These are phyloP conservation scores for Sturnus vulgaris DNA, from an alignment of 2,113 vertebrate genomes.

Conservation along the genomic window DNA sequence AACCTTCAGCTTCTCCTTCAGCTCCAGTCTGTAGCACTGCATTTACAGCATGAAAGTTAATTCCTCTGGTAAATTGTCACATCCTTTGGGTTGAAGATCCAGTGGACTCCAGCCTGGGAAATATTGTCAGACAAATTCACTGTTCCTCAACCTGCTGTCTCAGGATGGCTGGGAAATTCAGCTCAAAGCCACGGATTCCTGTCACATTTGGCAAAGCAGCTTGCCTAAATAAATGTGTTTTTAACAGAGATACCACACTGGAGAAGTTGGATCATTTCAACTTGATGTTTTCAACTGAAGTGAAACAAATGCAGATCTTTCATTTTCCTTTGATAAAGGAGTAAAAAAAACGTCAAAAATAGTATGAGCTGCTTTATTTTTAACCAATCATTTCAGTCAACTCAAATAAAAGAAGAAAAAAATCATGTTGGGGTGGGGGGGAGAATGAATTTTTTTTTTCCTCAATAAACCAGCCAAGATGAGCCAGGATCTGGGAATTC, in stretches of 20 bases:
- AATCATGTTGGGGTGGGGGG: fast-evolving
- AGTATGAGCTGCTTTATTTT: neutral
- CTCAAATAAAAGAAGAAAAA: neutral
- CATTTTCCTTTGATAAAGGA: neutral
- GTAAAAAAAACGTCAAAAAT: neutral
- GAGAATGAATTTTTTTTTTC: neutral
- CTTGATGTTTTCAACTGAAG: neutral
- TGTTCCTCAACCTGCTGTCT: neutral
- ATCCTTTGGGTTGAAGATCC: neutral
- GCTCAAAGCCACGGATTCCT: neutral
- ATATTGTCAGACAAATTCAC: neutral
- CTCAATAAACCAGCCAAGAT: neutral
- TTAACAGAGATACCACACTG: neutral
- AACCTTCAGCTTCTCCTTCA: neutral
- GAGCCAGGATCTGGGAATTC: neutral
- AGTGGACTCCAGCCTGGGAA: neutral
- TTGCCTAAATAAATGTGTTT: conserved; percentile 8
- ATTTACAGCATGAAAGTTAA: neutral
- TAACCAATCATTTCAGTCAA: neutral
- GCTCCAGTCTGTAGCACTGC: fast-evolving
- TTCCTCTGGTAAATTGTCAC: neutral
- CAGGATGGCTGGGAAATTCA: neutral
- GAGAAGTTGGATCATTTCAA: neutral
- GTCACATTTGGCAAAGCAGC: neutral
- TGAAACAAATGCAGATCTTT: neutral